A percentile compares a stretch with the other conserved stretches of the same genome.
Evolutionary conservation across 2,888 invertebrate genomes (phyloP).

Genomic region (Diarsia dahlii): DNA sequence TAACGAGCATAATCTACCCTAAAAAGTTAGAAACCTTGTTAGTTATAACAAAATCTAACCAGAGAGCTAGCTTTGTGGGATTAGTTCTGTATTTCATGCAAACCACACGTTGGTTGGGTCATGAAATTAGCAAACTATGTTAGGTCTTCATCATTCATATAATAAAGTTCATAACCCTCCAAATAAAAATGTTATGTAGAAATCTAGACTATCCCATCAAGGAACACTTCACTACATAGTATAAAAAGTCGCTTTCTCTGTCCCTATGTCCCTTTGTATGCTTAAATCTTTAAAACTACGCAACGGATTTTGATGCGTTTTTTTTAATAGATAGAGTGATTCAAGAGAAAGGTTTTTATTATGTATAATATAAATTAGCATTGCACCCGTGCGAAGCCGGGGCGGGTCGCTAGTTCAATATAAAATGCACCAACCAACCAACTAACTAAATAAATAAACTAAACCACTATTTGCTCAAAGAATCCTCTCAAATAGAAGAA

Average conservation of each 20-base stretch:
- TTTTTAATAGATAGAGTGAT: too few relatives aligned
- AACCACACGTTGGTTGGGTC: background rate
- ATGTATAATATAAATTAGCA: too few relatives aligned
- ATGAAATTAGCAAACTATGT: background rate
- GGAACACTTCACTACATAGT: too few relatives aligned
- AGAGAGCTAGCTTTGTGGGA: background rate
- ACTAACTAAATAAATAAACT: slow-evolving; percentile 35
- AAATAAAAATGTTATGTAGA: background rate
- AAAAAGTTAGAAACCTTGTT: background rate
- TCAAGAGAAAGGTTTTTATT: too few relatives aligned
- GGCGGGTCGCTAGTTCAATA: too few relatives aligned
- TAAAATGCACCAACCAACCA: slow-evolving; percentile 9
- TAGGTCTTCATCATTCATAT: background rate
- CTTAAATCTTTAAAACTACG: too few relatives aligned
- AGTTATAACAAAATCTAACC: background rate
- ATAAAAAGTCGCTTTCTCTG: too few relatives aligned
- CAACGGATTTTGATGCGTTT: too few relatives aligned
- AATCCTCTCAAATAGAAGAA: slow-evolving; percentile 50
- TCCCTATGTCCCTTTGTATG: too few relatives aligned
- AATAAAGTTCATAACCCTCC: too few relatives aligned
- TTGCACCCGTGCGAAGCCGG: too few relatives aligned
- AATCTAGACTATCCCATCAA: background rate
- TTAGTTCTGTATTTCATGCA: background rate
- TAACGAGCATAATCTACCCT: slow-evolving; percentile 6
- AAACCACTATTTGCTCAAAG: slow-evolving; percentile 21